phyloP scores from a whole-genome alignment of 2,888 invertebrate genomes.

The Acleris laterana region DNA sequence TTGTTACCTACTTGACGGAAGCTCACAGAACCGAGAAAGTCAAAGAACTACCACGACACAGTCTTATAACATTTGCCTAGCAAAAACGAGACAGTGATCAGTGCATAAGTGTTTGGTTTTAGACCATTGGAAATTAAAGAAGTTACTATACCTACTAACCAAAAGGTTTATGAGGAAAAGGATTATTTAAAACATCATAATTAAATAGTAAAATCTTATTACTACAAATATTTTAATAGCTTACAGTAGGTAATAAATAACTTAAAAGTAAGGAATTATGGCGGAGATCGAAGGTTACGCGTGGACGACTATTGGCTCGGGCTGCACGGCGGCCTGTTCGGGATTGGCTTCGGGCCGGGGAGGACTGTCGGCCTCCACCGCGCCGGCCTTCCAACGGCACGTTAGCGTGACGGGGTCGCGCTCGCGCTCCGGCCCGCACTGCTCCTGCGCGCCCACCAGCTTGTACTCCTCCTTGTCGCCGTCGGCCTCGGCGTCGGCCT shows the following conservation, averaged over 20 bases:
- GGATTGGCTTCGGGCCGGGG: neutral
- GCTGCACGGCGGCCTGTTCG: slow-evolving; percentile 28
- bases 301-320: slow-evolving; percentile 59
- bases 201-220: slow-evolving; percentile 34
- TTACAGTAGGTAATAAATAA: slow-evolving; percentile 55
- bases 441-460: slow-evolving; percentile 87
- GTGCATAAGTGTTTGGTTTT: too few relatives aligned
- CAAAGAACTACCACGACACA: too few relatives aligned
- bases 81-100: too few relatives aligned
- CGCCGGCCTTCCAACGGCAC: slow-evolving; percentile 52
- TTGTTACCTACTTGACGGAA: too few relatives aligned
- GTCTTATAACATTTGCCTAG: too few relatives aligned
- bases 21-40: too few relatives aligned
- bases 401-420: slow-evolving; percentile 88
- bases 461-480: slow-evolving; percentile 70
- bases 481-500: slow-evolving; percentile 47
- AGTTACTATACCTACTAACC: too few relatives aligned
- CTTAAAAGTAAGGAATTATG: slow-evolving; percentile 45
- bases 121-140: too few relatives aligned
- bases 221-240: slow-evolving; percentile 40
- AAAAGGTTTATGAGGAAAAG: neutral
- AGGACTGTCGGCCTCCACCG: slow-evolving; percentile 28
- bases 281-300: slow-evolving; percentile 58
- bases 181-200: slow-evolving; percentile 29
- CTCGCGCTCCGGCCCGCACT: slow-evolving; percentile 89